phyloP scores from a whole-genome alignment of 2,797 vertebrate species.

The Chelonia mydas region DNA sequence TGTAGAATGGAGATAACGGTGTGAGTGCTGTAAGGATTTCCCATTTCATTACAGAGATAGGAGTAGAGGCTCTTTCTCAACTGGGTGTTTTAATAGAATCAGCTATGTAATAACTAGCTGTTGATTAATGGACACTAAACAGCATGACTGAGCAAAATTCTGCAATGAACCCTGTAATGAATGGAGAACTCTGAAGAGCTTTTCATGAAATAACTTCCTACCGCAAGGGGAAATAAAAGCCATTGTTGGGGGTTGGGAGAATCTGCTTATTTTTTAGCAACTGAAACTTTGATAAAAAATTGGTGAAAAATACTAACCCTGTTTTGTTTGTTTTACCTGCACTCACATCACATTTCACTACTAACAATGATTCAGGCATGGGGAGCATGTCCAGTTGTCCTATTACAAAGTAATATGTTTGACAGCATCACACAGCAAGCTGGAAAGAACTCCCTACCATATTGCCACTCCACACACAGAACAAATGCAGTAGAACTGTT shows the following conservation, averaged over 20 bases:
- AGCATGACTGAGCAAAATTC: neutral
- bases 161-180: fast-evolving
- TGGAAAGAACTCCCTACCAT: too few species aligned
- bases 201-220: neutral
- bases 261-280: neutral
- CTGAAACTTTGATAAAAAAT: neutral
- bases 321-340: neutral
- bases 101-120: neutral
- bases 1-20: neutral
- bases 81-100: neutral
- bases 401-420: too few species aligned
- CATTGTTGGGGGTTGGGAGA: neutral
- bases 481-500: too few species aligned
- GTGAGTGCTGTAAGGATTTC: neutral
- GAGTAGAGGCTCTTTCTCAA: neutral
- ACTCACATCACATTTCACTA: neutral
- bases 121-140: neutral
- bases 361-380: neutral
- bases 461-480: too few species aligned
- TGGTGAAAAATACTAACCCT: neutral
- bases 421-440: too few species aligned
- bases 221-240: neutral
- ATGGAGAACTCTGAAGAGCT: neutral
- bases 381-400: too few species aligned
- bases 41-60: neutral